These are phyloP conservation scores for Meloidogyne hapla DNA, from an alignment of 1,140 invertebrate genomes.

Conservation along the genomic window DNA sequence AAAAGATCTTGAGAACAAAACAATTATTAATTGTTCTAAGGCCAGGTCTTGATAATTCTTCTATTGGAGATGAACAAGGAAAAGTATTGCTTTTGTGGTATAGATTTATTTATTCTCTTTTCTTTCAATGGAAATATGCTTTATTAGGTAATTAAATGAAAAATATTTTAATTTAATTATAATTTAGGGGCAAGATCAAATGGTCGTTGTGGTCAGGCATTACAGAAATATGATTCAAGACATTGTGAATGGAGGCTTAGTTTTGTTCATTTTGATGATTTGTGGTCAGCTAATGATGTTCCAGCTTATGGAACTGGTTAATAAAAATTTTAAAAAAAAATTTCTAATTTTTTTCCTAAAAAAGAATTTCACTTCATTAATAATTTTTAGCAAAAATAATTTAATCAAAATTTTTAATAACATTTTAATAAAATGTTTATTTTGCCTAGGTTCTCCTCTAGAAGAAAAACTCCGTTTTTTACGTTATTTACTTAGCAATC, in stretches of 20 bases:
- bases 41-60: background rate
- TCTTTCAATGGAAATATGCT: conserved; percentile 15
- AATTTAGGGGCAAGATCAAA: background rate
- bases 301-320: conserved; percentile 7
- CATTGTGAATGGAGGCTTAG: conserved; percentile 15
- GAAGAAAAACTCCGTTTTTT: conserved; percentile 18
- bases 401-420: too few species aligned
- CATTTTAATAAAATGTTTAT: background rate
- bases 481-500: background rate
- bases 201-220: conserved; percentile 6
- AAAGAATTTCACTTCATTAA: too few species aligned
- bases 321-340: background rate
- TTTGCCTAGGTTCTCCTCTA: conserved; percentile 11
- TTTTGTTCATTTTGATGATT: conserved; percentile 20
- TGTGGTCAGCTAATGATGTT: background rate
- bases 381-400: too few species aligned
- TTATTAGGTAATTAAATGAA: background rate
- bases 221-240: conserved; percentile 5
- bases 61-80: background rate
- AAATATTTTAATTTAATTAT: background rate
- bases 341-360: too few species aligned
- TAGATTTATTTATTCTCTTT: conserved; percentile 6
- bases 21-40: conserved; percentile 14
- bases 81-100: conserved; percentile 4
- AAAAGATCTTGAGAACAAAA: background rate